Evolutionary conservation across 2,113 vertebrate species (phyloP).

Genomic region (Heteronetta atricapilla): DNA sequence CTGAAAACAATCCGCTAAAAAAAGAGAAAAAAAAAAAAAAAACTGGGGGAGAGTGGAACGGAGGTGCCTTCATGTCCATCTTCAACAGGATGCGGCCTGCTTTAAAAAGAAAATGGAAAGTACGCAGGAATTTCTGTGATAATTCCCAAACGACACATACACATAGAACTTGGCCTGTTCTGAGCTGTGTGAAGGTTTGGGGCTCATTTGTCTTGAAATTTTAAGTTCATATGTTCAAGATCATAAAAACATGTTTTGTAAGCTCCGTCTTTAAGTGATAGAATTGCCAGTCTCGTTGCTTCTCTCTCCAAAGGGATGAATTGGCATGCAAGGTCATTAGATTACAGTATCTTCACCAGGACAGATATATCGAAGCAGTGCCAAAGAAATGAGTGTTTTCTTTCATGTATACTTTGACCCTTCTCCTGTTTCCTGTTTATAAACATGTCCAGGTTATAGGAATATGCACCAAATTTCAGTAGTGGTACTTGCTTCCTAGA

Average conservation of each 20-base stretch:
- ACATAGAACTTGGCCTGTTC: neutral
- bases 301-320: neutral
- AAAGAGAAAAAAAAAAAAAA: neutral
- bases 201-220: neutral
- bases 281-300: neutral
- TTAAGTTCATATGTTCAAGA: neutral
- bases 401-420: neutral
- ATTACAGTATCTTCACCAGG: neutral
- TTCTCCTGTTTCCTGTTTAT: neutral
- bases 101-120: neutral
- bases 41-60: neutral
- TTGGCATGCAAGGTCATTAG: neutral
- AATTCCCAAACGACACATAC: rapidly evolving
- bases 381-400: neutral
- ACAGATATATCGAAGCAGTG: neutral
- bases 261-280: neutral
- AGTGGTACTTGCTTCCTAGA: rapidly evolving
- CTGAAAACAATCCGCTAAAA: neutral
- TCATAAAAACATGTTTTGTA: neutral
- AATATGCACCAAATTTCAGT: rapidly evolving
- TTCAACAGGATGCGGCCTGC: neutral
- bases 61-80: neutral
- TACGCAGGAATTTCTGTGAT: neutral
- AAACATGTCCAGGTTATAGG: neutral
- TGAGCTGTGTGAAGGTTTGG: neutral